Percentiles rank a stretch among this genome's conserved stretches.
Evolutionary conservation across 2,797 vertebrate species (phyloP).

Genomic region (Diceros bicornis): DNA sequence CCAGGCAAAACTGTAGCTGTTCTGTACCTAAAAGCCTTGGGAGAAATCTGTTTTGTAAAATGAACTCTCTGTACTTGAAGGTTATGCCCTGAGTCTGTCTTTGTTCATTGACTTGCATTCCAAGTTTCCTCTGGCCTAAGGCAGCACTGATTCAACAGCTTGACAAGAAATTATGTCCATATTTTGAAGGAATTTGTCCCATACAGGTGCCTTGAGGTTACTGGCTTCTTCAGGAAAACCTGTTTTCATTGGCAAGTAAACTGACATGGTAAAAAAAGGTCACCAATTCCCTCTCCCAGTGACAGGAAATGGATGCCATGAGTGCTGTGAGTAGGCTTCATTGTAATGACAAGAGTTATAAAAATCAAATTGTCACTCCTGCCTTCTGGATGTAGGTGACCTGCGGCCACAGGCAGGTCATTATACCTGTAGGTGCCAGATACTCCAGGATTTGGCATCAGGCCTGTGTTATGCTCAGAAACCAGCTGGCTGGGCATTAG

Average conservation of each 20-base stretch:
- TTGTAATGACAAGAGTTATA: slow-evolving; percentile 71
- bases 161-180: slow-evolving; percentile 22
- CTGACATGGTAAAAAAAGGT: not conserved
- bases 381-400: slow-evolving; percentile 71
- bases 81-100: not conserved
- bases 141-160: slow-evolving; percentile 9
- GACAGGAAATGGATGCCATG: slow-evolving; percentile 63
- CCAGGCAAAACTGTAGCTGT: not conserved
- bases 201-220: not conserved
- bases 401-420: slow-evolving; percentile 69
- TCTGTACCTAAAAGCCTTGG: not conserved
- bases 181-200: slow-evolving; percentile 48
- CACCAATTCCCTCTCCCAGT: slow-evolving; percentile 2
- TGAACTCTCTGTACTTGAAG: not conserved
- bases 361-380: slow-evolving; percentile 76
- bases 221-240: slow-evolving; percentile 38
- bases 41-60: slow-evolving; percentile 21
- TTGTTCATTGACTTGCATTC: not conserved
- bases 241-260: slow-evolving; percentile 67
- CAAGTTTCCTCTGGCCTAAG: not conserved
- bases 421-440: slow-evolving; percentile 80
- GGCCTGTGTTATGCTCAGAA: not conserved
- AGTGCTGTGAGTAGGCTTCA: slow-evolving; percentile 51
- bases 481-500: slow-evolving; percentile 76
- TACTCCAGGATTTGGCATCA: slow-evolving; percentile 75